phyloP scores from a whole-genome alignment of 2,113 vertebrate genomes.

The Lichenostomus cassidix region DNA sequence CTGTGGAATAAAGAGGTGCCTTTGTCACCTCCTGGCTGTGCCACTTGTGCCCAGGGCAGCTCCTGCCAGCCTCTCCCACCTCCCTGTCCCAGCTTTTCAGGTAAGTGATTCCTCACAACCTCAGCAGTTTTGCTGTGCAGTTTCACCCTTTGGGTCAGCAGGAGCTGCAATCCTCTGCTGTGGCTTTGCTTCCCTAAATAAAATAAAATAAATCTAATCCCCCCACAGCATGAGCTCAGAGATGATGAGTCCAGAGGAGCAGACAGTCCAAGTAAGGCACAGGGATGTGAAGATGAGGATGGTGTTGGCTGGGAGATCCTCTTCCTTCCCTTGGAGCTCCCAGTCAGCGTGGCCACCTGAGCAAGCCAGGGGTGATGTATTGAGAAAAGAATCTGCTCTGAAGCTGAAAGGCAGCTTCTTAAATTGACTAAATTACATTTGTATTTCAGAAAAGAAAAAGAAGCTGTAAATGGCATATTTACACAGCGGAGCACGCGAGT shows the following conservation, averaged over 20 bases:
- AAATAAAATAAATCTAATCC: neutral
- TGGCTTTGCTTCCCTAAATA: neutral
- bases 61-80: neutral
- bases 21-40: neutral
- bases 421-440: neutral
- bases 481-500: conserved; percentile 13
- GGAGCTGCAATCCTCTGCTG: neutral
- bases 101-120: neutral
- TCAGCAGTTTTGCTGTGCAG: neutral
- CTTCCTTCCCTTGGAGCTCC: neutral
- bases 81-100: neutral
- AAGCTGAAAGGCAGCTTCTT: neutral
- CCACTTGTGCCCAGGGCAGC: fast-evolving
- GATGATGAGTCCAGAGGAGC: neutral
- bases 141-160: neutral
- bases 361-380: neutral
- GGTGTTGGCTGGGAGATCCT: neutral
- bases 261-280: fast-evolving
- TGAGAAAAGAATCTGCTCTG: neutral
- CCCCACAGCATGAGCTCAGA: fast-evolving
- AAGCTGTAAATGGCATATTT: neutral
- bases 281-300: neutral
- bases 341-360: neutral
- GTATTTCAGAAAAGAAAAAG: neutral
- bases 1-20: neutral